Evolutionary conservation across 2,113 vertebrate species (phyloP).

Genomic region (Oryzias curvinotus): DNA sequence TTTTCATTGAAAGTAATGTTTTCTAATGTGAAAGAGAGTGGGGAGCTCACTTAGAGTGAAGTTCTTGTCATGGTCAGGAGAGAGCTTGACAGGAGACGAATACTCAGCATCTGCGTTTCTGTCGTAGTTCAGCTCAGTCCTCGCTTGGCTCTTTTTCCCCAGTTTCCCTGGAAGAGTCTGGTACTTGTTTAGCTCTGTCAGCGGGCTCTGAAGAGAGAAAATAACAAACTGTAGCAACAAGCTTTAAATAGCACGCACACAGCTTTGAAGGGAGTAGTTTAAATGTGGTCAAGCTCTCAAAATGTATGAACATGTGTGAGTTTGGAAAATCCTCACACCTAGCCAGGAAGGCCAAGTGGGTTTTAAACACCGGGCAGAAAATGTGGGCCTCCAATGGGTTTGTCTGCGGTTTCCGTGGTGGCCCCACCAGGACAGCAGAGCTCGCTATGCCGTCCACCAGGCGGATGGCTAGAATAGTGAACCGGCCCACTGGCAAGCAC

Average conservation of each 20-base stretch:
- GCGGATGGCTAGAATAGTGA: no score
- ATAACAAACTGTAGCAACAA: not conserved
- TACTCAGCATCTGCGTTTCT: conserved; percentile 53
- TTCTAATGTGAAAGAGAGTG: rapidly evolving
- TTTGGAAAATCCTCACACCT: no score
- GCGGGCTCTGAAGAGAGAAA: conserved; percentile 68
- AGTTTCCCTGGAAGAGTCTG: conserved; percentile 91
- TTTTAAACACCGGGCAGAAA: no score
- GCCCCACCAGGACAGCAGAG: no score
- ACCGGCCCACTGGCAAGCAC: no score
- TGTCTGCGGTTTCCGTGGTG: no score
- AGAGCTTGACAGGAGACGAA: conserved; percentile 51
- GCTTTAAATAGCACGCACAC: not conserved
- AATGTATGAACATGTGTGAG: no score
- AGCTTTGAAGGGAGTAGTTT: no score
- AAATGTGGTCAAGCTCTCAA: no score
- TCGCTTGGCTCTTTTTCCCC: conserved; percentile 36
- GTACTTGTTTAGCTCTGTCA: conserved; percentile 82
- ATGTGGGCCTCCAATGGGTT: no score
- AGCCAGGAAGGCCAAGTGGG: no score
- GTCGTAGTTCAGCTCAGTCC: conserved; percentile 76
- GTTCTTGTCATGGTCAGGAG: conserved; percentile 58
- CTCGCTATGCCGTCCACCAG: no score
- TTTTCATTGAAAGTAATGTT: not conserved
- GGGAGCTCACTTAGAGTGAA: conserved; percentile 80